Base-by-base conservation (phyloP, 2,888 invertebrate species). In the Aradus depressus region DNA sequence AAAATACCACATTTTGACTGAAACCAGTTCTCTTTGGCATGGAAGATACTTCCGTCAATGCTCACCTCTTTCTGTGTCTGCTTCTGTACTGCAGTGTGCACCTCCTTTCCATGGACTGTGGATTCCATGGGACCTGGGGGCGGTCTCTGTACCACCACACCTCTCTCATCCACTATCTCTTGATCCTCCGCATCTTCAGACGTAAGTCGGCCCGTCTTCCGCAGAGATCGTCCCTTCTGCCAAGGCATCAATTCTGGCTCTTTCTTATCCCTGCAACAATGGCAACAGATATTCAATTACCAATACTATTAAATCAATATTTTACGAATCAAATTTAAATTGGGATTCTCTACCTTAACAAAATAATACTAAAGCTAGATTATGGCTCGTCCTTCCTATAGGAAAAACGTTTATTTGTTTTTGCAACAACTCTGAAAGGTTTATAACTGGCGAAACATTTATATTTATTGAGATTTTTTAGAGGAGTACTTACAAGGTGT, bases 51-150 rank as follows among this genome's bases (percentile, higher is more conserved):
- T n/a, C n/a, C n/a, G 2, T 8, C 4, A 19, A 3, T 3, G 51
- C 55, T 58, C 47, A 64, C 64, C 72, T 91, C 90, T 65, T 89
- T 91, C 67, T 92, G 92, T 0, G 79, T 79, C 71, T 92, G 92
- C 63, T 85, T 87, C 63, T 90, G 89, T 64, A 84, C 87, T 2
- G 84, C 82, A 21, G 87, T 81, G 64, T 89, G 82, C 4, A 90
- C 81, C 71, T 91, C 91, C 59, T 84, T 82, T 25, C 89, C 91
- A 64, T 91, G 90, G 12, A 91, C 82, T 0, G 81, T 79, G 5
- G 89, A 88, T 70, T 89, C 89, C 0, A 83, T 79, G 10, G 87
- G 86, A 55, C 80, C 83, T 10, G 84, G 81, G 53, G 67, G 75
- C 64, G 43, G 53, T 14, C 59, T 57, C n/a, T 45, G 58, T 18